A percentile compares a stretch with the other conserved stretches of the same genome.
phyloP scores from a whole-genome alignment of 35 echinoderm and acorn worm species.

The Lytechinus pictus region DNA sequence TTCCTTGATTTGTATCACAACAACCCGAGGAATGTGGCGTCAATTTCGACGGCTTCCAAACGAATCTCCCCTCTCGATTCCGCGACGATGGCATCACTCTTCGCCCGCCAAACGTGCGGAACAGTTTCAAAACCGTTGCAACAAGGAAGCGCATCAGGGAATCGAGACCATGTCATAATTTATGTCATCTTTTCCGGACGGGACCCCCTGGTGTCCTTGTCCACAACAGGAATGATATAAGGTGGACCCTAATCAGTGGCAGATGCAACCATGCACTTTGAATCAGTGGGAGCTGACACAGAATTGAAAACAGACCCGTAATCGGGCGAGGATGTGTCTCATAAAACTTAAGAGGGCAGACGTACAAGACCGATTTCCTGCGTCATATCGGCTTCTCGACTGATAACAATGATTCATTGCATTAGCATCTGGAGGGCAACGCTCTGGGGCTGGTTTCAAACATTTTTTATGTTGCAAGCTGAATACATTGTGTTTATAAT shows the following conservation, averaged over 20 bases:
- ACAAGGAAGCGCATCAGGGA: neutral
- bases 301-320: neutral
- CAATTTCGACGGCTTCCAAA: neutral
- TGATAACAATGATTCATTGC: neutral
- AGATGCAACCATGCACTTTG: neutral
- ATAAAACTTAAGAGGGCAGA: neutral
- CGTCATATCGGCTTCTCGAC: neutral
- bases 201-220: neutral
- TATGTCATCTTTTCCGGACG: neutral
- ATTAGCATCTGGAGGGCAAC: neutral
- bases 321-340: neutral
- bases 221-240: neutral
- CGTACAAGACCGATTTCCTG: constrained; percentile 9
- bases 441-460: neutral
- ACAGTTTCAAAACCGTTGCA: neutral
- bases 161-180: neutral
- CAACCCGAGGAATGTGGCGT: neutral
- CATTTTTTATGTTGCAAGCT: neutral
- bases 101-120: neutral
- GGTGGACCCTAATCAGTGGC: neutral
- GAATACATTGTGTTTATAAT: neutral
- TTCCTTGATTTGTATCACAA: neutral
- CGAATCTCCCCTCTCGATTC: neutral
- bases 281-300: neutral
- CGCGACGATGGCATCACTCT: neutral